These are phyloP conservation scores for Caenorhabditis zanzibari DNA, from an alignment of 2,888 invertebrate genomes.

Conservation along the genomic window DNA sequence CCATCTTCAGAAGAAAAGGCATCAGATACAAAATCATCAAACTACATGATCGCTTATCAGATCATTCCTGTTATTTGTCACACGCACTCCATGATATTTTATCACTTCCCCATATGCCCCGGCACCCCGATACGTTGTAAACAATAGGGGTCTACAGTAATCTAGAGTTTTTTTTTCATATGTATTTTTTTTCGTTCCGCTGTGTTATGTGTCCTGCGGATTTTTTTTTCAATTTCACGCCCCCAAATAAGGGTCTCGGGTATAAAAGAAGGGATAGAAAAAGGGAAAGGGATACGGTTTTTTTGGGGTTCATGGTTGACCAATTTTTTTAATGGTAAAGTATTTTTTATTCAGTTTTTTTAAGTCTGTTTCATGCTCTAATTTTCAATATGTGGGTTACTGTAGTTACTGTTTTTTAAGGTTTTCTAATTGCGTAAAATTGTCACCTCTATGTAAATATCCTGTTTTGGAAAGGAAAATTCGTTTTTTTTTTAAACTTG, in stretches of 20 bases:
- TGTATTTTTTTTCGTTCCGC: neutral
- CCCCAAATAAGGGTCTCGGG: neutral
- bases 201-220: neutral
- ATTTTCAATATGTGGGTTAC: too few species aligned
- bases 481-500: too few species aligned
- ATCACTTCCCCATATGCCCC: conserved; percentile 5
- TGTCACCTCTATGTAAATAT: too few species aligned
- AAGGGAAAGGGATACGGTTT: neutral
- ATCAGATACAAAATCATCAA: conserved; percentile 49
- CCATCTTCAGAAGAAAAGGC: neutral
- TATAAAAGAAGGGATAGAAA: neutral
- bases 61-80: conserved; percentile 31
- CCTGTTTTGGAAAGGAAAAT: too few species aligned
- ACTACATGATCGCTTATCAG: conserved; percentile 47
- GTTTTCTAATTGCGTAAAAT: too few species aligned
- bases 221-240: conserved; percentile 4
- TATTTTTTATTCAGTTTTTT: too few species aligned
- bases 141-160: conserved; percentile 20
- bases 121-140: neutral
- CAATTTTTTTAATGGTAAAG: too few species aligned
- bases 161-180: neutral
- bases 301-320: neutral
- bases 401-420: too few species aligned
- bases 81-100: conserved; percentile 3
- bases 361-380: too few species aligned